phyloP scores from a whole-genome alignment of 2,113 vertebrate genomes.

The Uropsilus gracilis region DNA sequence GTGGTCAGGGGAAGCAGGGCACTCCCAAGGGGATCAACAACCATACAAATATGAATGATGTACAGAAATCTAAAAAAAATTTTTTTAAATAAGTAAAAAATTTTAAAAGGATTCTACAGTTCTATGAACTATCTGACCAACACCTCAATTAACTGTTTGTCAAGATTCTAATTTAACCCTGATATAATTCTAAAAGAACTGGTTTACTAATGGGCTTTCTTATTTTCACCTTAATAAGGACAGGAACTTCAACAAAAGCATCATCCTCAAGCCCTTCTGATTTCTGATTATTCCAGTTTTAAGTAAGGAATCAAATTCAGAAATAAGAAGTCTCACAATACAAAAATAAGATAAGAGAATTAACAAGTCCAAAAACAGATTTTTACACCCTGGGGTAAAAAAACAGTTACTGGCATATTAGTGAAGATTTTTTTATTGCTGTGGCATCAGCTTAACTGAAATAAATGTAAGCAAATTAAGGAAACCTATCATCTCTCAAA shows the following conservation, averaged over 20 bases:
- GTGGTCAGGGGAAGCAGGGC: no score
- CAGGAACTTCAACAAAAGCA: neutral
- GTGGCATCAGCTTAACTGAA: neutral
- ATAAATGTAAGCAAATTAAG: neutral
- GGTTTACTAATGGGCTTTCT: neutral
- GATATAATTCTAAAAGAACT: constrained; percentile 9
- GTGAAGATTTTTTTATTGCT: neutral
- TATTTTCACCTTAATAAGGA: constrained; percentile 21
- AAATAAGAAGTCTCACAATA: neutral
- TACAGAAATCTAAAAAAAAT: no score
- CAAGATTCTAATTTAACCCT: neutral
- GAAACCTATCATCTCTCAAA: neutral
- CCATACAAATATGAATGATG: no score
- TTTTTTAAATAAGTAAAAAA: no score
- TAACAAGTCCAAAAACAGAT: neutral
- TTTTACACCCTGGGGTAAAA: neutral
- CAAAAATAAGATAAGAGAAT: neutral
- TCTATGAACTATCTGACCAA: no score
- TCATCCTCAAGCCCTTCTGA: neutral
- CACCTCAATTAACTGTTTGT: no score
- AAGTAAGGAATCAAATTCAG: neutral
- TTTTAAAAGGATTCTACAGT: neutral
- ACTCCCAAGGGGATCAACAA: no score
- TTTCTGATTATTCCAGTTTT: neutral
- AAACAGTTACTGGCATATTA: neutral